These are phyloP conservation scores for Lagocephalus sceleratus DNA, from an alignment of 2,797 vertebrate species.

Conservation along the genomic window DNA sequence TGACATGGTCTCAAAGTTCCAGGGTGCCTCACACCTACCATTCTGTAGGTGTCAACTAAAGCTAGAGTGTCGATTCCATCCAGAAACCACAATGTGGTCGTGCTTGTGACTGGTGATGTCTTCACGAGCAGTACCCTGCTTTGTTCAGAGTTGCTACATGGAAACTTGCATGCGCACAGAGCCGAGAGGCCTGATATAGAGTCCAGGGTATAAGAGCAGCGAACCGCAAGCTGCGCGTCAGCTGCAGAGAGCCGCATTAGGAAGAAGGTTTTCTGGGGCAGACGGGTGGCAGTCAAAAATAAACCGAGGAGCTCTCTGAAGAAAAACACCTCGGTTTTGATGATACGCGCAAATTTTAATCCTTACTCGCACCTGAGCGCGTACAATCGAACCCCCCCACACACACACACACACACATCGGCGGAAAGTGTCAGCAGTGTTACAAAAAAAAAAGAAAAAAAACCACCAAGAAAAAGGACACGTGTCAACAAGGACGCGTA, in stretches of 20 bases:
- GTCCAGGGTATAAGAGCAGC: conserved; percentile 56
- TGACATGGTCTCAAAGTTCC: conserved; percentile 14
- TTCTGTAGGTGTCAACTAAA: conserved; percentile 33
- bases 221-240: conserved; percentile 57
- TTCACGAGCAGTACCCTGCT: conserved; percentile 45
- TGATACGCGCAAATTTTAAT: neutral
- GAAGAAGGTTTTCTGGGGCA: conserved; percentile 37
- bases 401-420: too few relatives aligned
- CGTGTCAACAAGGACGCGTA: too few relatives aligned
- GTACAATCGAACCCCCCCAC: too few relatives aligned
- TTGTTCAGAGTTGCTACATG: conserved; percentile 58
- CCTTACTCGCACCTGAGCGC: neutral
- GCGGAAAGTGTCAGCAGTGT: neutral
- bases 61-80: conserved; percentile 49
- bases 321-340: neutral
- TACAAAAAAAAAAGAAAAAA: neutral
- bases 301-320: conserved; percentile 20
- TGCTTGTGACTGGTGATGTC: conserved; percentile 49
- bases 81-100: conserved; percentile 72
- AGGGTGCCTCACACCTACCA: conserved; percentile 39
- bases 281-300: conserved; percentile 41
- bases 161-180: conserved; percentile 60
- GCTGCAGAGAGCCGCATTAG: conserved; percentile 46
- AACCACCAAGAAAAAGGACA: too few relatives aligned
- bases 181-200: conserved; percentile 57